A percentile compares a stretch with the other conserved stretches of the same genome.
Evolutionary conservation across 2,888 invertebrate species (phyloP).

Genomic region (Trichacis sp.): DNA sequence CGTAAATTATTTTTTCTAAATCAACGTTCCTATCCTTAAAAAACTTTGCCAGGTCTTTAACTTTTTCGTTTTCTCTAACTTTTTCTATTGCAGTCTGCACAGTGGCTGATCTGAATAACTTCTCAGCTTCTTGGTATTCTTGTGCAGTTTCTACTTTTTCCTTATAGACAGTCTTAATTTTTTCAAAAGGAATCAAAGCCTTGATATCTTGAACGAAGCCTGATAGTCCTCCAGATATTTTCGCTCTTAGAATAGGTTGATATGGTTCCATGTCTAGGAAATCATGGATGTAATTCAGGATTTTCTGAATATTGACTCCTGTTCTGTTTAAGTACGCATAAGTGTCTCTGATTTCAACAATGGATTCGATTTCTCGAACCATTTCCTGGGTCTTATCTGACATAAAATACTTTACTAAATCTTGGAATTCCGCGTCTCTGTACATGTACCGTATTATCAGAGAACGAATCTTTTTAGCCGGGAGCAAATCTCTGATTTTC

Average conservation of each 20-base stretch:
- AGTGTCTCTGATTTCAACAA: conserved; percentile 44
- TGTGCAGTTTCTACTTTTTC: too few relatives aligned
- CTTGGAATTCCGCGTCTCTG: conserved; percentile 53
- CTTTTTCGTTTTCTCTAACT: conserved; percentile 15
- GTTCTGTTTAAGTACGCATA: conserved; percentile 45
- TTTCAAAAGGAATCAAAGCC: too few relatives aligned
- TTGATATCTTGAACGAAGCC: too few relatives aligned
- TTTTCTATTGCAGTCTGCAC: conserved; percentile 43
- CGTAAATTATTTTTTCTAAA: conserved; percentile 27
- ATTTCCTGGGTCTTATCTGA: conserved; percentile 24
- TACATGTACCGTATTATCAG: conserved; percentile 43
- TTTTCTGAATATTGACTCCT: conserved; percentile 48
- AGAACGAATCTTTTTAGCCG: background rate
- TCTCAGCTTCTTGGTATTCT: too few relatives aligned
- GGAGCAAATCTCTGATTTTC: conserved; percentile 36
- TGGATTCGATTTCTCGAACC: conserved; percentile 48
- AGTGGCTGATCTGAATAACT: too few relatives aligned
- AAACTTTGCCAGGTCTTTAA: conserved; percentile 31
- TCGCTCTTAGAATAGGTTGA: too few relatives aligned
- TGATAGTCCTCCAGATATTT: too few relatives aligned
- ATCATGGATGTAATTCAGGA: conserved; percentile 46
- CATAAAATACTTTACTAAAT: conserved; percentile 42
- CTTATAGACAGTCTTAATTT: too few relatives aligned
- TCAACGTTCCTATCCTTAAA: conserved; percentile 48
- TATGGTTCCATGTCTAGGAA: conserved; percentile 29